Evolutionary conservation across 2,888 invertebrate species (phyloP).

Genomic region (Cenopis cana): DNA sequence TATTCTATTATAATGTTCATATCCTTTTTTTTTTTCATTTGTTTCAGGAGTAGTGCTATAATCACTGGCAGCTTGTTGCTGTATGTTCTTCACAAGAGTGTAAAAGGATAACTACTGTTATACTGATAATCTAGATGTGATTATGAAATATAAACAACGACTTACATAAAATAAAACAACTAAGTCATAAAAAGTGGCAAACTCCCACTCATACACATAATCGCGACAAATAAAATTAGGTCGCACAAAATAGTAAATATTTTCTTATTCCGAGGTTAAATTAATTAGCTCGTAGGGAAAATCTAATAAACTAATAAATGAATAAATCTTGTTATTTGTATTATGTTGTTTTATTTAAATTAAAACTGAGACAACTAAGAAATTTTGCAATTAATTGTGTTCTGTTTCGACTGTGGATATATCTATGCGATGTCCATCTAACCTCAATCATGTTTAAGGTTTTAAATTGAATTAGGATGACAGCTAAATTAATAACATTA

Average conservation of each 20-base stretch:
- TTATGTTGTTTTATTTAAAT: slow-evolving; percentile 7
- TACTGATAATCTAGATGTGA: neutral
- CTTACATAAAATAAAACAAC: slow-evolving; percentile 5
- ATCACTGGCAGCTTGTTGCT: slow-evolving; percentile 70
- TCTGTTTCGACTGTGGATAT: neutral
- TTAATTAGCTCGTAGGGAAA: slow-evolving; percentile 16
- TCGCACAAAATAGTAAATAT: neutral
- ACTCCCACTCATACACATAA: neutral
- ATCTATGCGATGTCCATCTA: too few relatives aligned
- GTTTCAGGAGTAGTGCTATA: slow-evolving; percentile 74
- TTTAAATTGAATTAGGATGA: too few relatives aligned
- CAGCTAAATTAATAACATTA: too few relatives aligned
- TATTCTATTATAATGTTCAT: neutral
- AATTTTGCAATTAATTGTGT: neutral
- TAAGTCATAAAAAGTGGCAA: neutral
- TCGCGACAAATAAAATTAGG: neutral
- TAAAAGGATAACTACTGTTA: slow-evolving; percentile 53
- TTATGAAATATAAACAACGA: neutral
- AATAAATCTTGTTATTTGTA: slow-evolving; percentile 25
- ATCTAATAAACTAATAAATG: neutral
- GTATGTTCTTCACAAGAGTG: slow-evolving; percentile 64
- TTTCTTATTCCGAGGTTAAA: neutral
- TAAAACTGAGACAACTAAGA: neutral
- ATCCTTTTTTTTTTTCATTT: slow-evolving; percentile 34
- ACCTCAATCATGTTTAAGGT: too few relatives aligned